Evolutionary conservation across 1,140 invertebrate genomes (phyloP), one percentile per base, ranked within the genome.

Genomic region (Contarinia nasturtii): DNA sequence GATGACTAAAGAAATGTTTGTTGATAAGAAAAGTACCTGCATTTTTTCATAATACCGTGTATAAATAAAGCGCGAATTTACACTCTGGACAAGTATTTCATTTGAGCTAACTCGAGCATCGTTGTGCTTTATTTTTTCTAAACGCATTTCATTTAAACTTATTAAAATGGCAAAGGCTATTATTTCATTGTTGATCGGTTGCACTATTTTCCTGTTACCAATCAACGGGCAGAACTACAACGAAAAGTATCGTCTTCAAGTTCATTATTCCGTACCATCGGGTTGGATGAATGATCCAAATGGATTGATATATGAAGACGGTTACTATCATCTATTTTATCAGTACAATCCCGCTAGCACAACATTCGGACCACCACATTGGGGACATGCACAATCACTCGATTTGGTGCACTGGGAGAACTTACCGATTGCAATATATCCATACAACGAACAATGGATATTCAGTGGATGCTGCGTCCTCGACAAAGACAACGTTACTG

Each of bases 281-380:
- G 65, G 64, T 17, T 67, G 63, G 63, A 48, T 66, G 2, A 66
- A 59, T 43, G 57, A 59, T 48, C 65, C 66, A 1, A 56, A 57
- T 27, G 64, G 58, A 5, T 61, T 67, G 43, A 52, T 59, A 2
- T 58, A 56, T 46, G 61, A 51, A 49, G 60, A 59, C 22, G 50
- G 56, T 8, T 53, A 56, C 12, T 67, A 62, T 47, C 66, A 68
- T 41, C 47, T 67, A 27, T 68, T 66, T 49, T 68, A 63, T 49
- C 65, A 66, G 45, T 60, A 59, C 47, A 52, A 66, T 45, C 61
- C 59, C 7, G 59, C 61, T 44, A 56, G 56, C 38, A 60, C 56
- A 7, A 53, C 48, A 1, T 60, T 57, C 59, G 58, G 56, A 1
- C 55, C 58, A 15, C 59, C 61, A 45, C 59, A 56, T 42, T 68